Conservation (phyloP, 53 echinoderm and acorn worm genomes). For the Crossaster papposus region DNA sequence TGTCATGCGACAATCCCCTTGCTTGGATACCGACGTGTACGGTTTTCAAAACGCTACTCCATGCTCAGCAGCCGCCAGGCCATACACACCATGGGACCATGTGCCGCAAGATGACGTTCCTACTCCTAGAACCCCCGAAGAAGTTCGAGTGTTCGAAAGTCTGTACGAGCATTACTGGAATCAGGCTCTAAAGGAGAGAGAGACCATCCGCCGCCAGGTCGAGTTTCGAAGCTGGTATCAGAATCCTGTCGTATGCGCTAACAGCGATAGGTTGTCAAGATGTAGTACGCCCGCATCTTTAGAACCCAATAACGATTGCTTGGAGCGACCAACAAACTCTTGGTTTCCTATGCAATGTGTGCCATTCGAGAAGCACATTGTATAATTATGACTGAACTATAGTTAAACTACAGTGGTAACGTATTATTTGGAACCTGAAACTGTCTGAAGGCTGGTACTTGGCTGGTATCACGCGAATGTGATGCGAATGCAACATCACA, state of each 20-base stretch:
- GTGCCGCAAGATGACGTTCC: background rate
- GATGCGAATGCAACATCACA: too few relatives aligned
- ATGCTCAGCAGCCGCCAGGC: background rate
- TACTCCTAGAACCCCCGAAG: background rate
- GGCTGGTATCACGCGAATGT: too few relatives aligned
- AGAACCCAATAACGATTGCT: background rate
- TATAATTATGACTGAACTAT: background rate
- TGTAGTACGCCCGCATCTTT: background rate
- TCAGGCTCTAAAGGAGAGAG: constrained; percentile 8
- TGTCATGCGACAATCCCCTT: background rate
- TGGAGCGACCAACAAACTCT: background rate
- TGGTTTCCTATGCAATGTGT: background rate
- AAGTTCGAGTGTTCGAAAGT: background rate
- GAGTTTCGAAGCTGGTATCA: background rate
- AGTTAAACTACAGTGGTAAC: too few relatives aligned
- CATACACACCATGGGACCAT: background rate
- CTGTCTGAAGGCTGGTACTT: too few relatives aligned
- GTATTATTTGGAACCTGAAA: too few relatives aligned
- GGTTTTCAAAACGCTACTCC: background rate
- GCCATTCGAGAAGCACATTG: background rate
- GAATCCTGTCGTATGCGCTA: background rate
- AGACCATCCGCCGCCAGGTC: constrained; percentile 10
- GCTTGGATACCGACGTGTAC: background rate
- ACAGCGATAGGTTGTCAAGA: too few relatives aligned
- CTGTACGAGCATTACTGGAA: constrained; percentile 53